A percentile compares a stretch with the other conserved stretches of the same genome.
phyloP scores from a whole-genome alignment of 2,113 vertebrate genomes.

The Cygnus atratus region DNA sequence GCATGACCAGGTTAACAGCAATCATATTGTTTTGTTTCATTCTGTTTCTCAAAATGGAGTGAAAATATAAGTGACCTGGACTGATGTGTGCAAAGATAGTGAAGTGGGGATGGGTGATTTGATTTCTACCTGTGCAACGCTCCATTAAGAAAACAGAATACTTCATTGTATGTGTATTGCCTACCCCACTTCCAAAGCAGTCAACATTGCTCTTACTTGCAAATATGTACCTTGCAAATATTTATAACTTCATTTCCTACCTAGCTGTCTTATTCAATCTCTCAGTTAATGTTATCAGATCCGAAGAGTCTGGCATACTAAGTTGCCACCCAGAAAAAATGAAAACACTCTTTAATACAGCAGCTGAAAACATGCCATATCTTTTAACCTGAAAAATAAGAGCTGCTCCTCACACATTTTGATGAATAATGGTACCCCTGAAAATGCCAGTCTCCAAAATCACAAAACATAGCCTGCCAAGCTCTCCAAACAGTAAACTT shows the following conservation, averaged over 20 bases:
- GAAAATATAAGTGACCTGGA: constrained; percentile 27
- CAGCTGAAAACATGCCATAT: background rate
- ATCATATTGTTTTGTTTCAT: background rate
- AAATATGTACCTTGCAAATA: constrained; percentile 37
- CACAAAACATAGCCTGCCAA: background rate
- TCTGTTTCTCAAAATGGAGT: background rate
- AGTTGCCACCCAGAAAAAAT: background rate
- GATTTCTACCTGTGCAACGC: constrained; percentile 19
- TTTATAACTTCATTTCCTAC: constrained; percentile 41
- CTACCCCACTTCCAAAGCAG: background rate
- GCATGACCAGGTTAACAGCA: background rate
- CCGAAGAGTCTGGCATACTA: background rate
- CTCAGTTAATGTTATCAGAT: background rate
- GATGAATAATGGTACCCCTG: background rate
- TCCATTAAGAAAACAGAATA: constrained; percentile 54
- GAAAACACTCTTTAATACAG: background rate
- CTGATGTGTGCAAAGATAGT: background rate
- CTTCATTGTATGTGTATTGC: constrained; percentile 21
- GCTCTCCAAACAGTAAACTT: background rate
- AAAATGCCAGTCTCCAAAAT: background rate
- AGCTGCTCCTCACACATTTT: background rate
- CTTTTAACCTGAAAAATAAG: background rate
- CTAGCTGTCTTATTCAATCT: constrained; percentile 9
- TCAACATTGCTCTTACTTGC: background rate
- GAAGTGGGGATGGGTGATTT: constrained; percentile 11